Evolutionary conservation across 1,140 invertebrate species (phyloP).

Genomic region (Hetaerina americana): DNA sequence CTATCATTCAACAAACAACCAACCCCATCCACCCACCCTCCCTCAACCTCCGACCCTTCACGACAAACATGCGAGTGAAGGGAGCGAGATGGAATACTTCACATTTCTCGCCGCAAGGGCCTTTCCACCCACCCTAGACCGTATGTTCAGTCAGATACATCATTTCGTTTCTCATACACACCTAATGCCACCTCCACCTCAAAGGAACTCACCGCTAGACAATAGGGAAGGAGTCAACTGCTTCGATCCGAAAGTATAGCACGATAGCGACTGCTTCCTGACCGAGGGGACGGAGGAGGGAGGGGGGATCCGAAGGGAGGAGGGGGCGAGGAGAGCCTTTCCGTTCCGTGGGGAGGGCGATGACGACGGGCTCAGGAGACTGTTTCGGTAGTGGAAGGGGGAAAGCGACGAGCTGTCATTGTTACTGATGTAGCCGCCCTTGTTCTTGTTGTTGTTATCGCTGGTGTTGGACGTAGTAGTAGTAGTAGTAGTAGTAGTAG

Average conservation of each 20-base stretch:
- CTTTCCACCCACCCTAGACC: no score
- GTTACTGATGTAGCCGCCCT: not conserved
- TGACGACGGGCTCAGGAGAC: not conserved
- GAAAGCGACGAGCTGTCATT: not conserved
- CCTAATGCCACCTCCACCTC: not conserved
- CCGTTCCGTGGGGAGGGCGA: not conserved
- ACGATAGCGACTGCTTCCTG: conserved; percentile 7
- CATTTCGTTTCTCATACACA: no score
- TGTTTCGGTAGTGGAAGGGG: not conserved
- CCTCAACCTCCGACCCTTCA: no score
- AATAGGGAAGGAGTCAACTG: conserved; percentile 9
- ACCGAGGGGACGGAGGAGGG: not conserved
- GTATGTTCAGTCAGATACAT: no score
- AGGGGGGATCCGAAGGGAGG: not conserved
- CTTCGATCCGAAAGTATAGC: conserved; percentile 12
- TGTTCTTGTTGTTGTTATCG: not conserved
- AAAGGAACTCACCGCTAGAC: conserved; percentile 6
- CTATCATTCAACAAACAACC: no score
- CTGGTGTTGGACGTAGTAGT: not conserved
- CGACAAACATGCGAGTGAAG: no score
- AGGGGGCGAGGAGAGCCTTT: not conserved
- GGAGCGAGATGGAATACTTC: no score
- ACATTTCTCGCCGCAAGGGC: no score
- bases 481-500: no score
- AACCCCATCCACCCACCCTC: no score